phyloP scores from a whole-genome alignment of 2,113 vertebrate genomes.

The Vidua macroura region DNA sequence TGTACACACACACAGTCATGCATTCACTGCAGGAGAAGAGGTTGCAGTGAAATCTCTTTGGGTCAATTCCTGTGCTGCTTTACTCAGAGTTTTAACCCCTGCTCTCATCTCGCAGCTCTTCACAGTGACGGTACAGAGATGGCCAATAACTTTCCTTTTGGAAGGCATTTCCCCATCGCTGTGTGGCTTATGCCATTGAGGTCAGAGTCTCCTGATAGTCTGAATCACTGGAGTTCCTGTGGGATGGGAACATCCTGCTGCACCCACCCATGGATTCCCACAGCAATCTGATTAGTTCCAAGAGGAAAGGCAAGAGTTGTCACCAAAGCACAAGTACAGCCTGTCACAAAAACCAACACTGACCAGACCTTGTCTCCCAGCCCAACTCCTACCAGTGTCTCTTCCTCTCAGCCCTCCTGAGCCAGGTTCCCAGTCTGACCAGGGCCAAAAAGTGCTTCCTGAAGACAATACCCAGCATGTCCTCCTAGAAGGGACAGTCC shows the following conservation, averaged over 20 bases:
- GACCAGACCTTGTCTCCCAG: not conserved
- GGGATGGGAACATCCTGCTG: not conserved
- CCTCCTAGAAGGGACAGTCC: not conserved
- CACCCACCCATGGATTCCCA: not conserved
- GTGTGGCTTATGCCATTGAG: not conserved
- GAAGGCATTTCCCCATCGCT: accelerated
- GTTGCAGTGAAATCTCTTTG: not conserved
- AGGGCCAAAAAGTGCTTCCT: not conserved
- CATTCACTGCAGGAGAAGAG: not conserved
- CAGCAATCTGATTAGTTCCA: not conserved
- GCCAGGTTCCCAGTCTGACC: not conserved
- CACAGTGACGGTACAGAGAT: not conserved
- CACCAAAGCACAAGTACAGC: not conserved
- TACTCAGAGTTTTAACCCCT: not conserved
- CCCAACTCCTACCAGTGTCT: not conserved
- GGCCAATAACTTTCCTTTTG: not conserved
- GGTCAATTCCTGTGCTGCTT: not conserved
- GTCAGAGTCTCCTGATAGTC: not conserved
- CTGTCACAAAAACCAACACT: not conserved
- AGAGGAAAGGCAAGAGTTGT: accelerated
- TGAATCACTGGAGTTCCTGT: not conserved
- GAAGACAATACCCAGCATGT: not conserved
- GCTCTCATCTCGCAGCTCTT: not conserved
- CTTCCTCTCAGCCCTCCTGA: not conserved
- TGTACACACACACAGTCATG: not conserved